These are phyloP conservation scores for Prorops nasuta DNA, from an alignment of 1,140 invertebrate genomes.

Conservation along the genomic window DNA sequence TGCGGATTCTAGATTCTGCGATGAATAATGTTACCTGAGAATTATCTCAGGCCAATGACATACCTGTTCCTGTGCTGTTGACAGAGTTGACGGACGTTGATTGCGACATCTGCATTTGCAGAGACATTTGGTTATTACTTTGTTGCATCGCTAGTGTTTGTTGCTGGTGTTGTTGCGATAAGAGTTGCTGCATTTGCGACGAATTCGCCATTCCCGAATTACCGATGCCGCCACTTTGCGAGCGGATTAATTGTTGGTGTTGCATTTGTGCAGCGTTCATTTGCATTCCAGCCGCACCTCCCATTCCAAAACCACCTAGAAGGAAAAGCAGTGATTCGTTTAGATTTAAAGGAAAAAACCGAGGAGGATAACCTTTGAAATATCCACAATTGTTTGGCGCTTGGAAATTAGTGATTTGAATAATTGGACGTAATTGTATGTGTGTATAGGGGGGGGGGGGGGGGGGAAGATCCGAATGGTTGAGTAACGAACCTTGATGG, in stretches of 20 bases:
- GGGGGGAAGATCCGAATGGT: too few relatives aligned
- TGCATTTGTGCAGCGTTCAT: slow-evolving; percentile 58
- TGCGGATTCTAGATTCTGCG: too few relatives aligned
- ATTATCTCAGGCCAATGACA: too few relatives aligned
- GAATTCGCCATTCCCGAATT: slow-evolving; percentile 44
- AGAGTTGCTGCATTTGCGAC: slow-evolving; percentile 57
- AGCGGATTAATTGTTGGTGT: slow-evolving; percentile 55
- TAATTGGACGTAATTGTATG: neutral
- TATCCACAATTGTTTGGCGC: neutral
- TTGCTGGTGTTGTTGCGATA: slow-evolving; percentile 62
- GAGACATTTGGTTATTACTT: slow-evolving; percentile 54
- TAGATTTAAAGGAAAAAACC: too few relatives aligned
- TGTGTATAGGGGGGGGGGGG: neutral
- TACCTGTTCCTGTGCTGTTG: slow-evolving; percentile 45
- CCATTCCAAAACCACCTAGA: slow-evolving; percentile 49
- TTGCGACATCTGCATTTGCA: slow-evolving; percentile 59
- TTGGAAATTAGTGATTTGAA: too few relatives aligned
- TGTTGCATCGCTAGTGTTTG: slow-evolving; percentile 64
- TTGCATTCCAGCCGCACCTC: slow-evolving; percentile 57
- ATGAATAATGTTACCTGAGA: too few relatives aligned
- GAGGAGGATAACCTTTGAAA: too few relatives aligned
- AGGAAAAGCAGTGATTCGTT: slow-evolving; percentile 30
- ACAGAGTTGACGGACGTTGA: slow-evolving; percentile 50
- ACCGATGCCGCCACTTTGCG: slow-evolving; percentile 48
- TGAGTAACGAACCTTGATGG: slow-evolving; percentile 66